phyloP scores from a whole-genome alignment of 2,888 invertebrate genomes.

The Sminthurides aquaticus region DNA sequence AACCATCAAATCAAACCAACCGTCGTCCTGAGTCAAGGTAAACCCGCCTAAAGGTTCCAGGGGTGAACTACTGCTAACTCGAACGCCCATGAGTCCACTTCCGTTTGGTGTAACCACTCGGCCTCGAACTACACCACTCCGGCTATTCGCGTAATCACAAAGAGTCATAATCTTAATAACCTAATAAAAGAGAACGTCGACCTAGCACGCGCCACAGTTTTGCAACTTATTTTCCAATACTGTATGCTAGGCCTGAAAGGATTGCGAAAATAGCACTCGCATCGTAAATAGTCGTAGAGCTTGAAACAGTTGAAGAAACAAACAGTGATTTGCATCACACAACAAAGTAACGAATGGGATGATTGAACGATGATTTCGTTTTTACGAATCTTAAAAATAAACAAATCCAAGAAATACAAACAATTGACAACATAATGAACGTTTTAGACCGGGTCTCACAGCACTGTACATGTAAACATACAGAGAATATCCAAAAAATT shows the following conservation, averaged over 20 bases:
- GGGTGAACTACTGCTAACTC: slow-evolving; percentile 89
- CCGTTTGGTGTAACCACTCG: slow-evolving; percentile 84
- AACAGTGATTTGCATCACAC: no score
- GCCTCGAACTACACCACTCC: slow-evolving; percentile 93
- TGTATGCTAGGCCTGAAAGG: no score
- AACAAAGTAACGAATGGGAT: neutral
- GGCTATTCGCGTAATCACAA: slow-evolving; percentile 63
- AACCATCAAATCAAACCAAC: slow-evolving; percentile 95
- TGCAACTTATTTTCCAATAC: no score
- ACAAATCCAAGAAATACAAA: neutral
- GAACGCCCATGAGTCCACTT: slow-evolving; percentile 87
- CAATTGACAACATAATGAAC: neutral
- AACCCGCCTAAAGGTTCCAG: slow-evolving; percentile 69
- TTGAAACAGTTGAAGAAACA: no score
- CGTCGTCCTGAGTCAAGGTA: slow-evolving; percentile 83
- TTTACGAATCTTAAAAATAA: no score
- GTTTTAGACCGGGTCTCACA: no score
- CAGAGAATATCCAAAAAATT: neutral
- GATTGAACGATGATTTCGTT: neutral
- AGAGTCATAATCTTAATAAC: no score
- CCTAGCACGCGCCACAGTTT: no score
- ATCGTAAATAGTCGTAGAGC: no score
- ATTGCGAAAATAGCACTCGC: no score
- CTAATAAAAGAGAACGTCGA: no score
- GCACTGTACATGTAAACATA: neutral